phyloP scores from a whole-genome alignment of 2,888 invertebrate genomes.

The Drosophila emarginata region DNA sequence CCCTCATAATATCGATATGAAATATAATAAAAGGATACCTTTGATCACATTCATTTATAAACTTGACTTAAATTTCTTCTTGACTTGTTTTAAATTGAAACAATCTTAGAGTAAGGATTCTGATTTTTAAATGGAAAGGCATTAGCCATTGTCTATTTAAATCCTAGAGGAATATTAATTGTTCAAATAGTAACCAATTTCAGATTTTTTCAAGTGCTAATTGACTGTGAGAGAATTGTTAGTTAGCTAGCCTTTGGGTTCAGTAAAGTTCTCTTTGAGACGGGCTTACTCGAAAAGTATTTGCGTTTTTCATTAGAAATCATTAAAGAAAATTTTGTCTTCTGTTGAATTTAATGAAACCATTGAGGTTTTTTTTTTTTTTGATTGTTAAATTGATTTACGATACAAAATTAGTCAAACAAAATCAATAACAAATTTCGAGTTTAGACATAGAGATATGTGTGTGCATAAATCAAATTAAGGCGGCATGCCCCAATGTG shows the following conservation, averaged over 20 bases:
- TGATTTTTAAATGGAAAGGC: no score
- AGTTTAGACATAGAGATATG: slow-evolving; percentile 43
- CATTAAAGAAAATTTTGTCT: slow-evolving; percentile 3
- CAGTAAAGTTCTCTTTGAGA: not conserved
- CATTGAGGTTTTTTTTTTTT: slow-evolving; percentile 37
- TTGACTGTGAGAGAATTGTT: slow-evolving; percentile 20
- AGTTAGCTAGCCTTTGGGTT: not conserved
- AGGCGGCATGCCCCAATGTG: slow-evolving; percentile 44
- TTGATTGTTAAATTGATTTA: slow-evolving; percentile 74
- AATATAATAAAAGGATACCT: no score
- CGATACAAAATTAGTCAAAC: slow-evolving; percentile 71
- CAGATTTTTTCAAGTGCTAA: slow-evolving; percentile 17
- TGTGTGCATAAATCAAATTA: slow-evolving; percentile 65
- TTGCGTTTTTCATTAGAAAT: slow-evolving; percentile 60
- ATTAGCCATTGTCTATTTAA: no score
- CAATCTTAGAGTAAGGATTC: no score
- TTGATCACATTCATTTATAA: no score
- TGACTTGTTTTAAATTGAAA: no score
- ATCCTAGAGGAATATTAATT: not conserved
- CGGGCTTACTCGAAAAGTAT: slow-evolving; percentile 19
- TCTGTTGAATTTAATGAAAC: slow-evolving; percentile 45
- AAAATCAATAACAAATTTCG: slow-evolving; percentile 52
- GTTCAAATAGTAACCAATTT: not conserved
- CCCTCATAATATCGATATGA: no score
- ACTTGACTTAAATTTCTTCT: no score